These are phyloP conservation scores for Dendrophyllia cribrosa DNA, from an alignment of 64 coral and sea anemone species.

Conservation along the genomic window DNA sequence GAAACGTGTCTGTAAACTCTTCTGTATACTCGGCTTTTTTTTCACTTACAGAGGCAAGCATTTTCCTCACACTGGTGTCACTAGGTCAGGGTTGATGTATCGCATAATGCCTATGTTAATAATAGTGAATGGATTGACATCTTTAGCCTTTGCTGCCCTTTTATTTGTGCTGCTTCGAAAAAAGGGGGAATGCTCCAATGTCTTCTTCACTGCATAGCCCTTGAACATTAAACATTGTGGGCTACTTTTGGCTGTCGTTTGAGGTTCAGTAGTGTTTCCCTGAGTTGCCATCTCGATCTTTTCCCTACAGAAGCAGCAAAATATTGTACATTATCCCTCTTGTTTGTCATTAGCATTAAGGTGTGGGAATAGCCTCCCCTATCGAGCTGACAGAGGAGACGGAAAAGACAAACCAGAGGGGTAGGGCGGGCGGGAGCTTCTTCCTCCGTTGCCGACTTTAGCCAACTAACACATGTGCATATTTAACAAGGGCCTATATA, in stretches of 20 bases:
- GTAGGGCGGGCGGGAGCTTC: too few relatives aligned
- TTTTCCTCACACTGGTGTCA: constrained; percentile 18
- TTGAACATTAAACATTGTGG: constrained; percentile 13
- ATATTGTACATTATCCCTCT: too few relatives aligned
- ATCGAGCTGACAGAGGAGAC: too few relatives aligned
- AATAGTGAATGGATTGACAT: constrained; percentile 3
- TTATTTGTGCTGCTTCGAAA: constrained; percentile 16
- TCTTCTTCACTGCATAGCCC: not conserved
- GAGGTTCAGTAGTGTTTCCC: not conserved
- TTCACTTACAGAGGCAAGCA: constrained; percentile 7
- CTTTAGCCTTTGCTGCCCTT: constrained; percentile 26
- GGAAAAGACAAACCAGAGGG: too few relatives aligned
- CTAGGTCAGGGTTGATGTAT: not conserved
- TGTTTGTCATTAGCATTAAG: too few relatives aligned
- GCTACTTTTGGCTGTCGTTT: too few relatives aligned
- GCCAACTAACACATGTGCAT: too few relatives aligned
- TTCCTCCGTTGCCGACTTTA: too few relatives aligned
- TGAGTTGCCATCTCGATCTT: not conserved
- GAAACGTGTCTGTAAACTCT: constrained; percentile 36
- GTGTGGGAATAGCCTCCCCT: too few relatives aligned
- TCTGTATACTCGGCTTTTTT: constrained; percentile 5
- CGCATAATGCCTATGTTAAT: constrained; percentile 58
- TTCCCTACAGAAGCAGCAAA: not conserved
- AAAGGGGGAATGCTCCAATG: not conserved
- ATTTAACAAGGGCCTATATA: too few relatives aligned